Evolutionary conservation across 2,797 vertebrate species (phyloP).

Genomic region (Prionace glauca): DNA sequence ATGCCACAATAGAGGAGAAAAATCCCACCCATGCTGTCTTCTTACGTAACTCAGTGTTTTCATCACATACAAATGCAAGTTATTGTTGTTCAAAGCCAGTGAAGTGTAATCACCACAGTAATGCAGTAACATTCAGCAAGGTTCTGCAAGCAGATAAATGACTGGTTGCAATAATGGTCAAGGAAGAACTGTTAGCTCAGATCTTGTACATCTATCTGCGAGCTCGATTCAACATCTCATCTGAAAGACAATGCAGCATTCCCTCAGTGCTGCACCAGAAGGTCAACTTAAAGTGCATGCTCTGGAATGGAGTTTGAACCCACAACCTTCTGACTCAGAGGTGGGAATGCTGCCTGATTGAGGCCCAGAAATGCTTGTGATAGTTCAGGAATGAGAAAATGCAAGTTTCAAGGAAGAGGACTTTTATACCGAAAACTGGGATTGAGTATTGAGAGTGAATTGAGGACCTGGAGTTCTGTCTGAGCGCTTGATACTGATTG

Average conservation of each 20-base stretch:
- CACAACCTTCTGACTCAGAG: background rate
- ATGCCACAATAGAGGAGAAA: no score
- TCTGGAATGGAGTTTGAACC: background rate
- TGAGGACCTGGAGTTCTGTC: background rate
- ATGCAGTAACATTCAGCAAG: no score
- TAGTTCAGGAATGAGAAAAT: background rate
- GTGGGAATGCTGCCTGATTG: background rate
- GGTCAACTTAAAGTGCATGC: background rate
- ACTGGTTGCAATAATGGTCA: background rate
- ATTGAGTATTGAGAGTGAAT: background rate
- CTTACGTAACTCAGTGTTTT: no score
- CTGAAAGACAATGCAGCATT: background rate
- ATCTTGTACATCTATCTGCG: background rate
- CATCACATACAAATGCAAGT: no score
- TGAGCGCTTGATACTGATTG: background rate
- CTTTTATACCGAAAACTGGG: background rate
- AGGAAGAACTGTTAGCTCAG: background rate
- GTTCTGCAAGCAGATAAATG: no score
- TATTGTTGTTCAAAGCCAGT: no score
- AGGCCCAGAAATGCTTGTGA: background rate
- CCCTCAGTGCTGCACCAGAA: no score
- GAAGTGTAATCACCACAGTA: no score
- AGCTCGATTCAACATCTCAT: background rate
- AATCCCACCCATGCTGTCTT: no score
- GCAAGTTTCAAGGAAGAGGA: background rate